Base-by-base conservation (phyloP, 2,797 vertebrate species). In the Hypotaenidia okinawae region DNA sequence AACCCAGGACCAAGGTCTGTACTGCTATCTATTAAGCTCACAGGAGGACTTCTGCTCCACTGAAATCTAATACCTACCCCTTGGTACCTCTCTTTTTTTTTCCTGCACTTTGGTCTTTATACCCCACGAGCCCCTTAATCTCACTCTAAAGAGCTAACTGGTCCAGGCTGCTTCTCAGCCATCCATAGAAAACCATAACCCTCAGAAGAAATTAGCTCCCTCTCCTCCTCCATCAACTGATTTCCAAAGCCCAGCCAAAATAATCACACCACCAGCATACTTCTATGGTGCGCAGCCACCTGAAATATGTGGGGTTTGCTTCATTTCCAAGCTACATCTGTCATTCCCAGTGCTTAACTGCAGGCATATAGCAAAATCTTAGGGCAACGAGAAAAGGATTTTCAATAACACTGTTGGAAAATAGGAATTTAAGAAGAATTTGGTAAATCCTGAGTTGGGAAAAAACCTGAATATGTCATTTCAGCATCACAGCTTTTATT, bases 171-270 rank as follows among this genome's bases (percentile, higher is more conserved):
- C 39, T 87, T 89, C 62, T 80, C 89, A 89, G 28, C 47, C 87
- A 92, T 49, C 77, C 89, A 83, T 2, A 76, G 74, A 89, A 91
- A 95, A 93, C 58, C 68, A 33, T 3, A 76, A 51, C 33, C 23
- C 59, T 89, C 85, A 76, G 74, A 83, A 89, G 30, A 91, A 95
- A 94, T 76, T 4, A 47, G n/a, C 91, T 94, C 67, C 47, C 18
- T 62, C 58, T 87, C 78, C 74, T 79, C 54, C 51, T 94, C 69
- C 83, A 63, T 59, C 69, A 86, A 92, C 47, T 51, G 16, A 82
- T 75, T 92, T 89, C 41, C 81, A 87, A 91, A 90, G 22, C 41
- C 47, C 18, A 90, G 91, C 93, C 94, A 96, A 94, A 96, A 82
- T 73, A 94, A 95, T 49, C 89, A 74, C 59, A 93, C 37, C 35